Percentiles rank a stretch among this genome's conserved stretches.
These are phyloP conservation scores for Microcebus murinus DNA, from an alignment of 2,113 vertebrate species.

Conservation along the genomic window DNA sequence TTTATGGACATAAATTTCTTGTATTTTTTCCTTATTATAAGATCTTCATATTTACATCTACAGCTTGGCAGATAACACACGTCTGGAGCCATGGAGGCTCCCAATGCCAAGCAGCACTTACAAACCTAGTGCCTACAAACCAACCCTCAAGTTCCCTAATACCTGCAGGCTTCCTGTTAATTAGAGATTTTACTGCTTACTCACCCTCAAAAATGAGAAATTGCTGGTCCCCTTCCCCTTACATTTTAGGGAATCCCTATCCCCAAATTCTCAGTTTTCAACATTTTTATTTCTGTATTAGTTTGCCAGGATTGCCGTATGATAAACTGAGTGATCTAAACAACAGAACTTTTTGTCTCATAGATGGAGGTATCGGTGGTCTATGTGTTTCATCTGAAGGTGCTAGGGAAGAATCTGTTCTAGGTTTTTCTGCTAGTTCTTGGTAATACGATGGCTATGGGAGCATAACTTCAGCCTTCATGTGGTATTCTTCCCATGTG, in stretches of 20 bases:
- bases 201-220: not conserved
- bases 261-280: not conserved
- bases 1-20: not conserved
- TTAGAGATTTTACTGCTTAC: not conserved
- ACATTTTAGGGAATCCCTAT: not conserved
- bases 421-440: not conserved
- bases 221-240: not conserved
- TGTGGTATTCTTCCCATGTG: not conserved
- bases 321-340: not conserved
- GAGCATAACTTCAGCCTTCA: not conserved
- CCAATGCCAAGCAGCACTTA: too few species aligned
- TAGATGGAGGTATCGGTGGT: not conserved
- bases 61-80: not conserved
- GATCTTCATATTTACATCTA: not conserved
- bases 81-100: not conserved
- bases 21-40: not conserved
- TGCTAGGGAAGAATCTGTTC: not conserved
- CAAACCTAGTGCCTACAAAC: too few species aligned
- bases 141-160: not conserved
- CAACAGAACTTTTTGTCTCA: not conserved
- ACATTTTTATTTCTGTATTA: not conserved
- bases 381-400: not conserved
- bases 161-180: not conserved
- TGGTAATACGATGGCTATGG: not conserved
- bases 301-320: not conserved